Evolutionary conservation across 1,140 invertebrate species (phyloP).

Genomic region (Pachypeltis micranthus): DNA sequence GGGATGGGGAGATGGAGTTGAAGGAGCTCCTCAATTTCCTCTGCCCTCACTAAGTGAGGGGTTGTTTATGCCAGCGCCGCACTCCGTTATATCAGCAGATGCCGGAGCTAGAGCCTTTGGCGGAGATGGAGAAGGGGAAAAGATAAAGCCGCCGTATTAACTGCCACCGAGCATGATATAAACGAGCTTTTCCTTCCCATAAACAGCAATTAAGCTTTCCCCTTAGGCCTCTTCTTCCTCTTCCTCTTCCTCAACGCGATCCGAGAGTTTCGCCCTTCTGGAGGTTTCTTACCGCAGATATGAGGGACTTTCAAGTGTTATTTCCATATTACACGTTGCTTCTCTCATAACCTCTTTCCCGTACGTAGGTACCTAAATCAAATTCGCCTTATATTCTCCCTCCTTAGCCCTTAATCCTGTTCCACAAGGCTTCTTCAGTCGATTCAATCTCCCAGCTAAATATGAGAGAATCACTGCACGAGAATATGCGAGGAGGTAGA

Average conservation of each 20-base stretch:
- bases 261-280: too few relatives aligned
- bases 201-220: constrained; percentile 13
- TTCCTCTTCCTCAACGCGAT: neutral
- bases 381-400: constrained; percentile 1
- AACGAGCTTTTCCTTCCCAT: constrained; percentile 15
- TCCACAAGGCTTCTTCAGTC: neutral
- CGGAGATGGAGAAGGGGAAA: neutral
- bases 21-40: constrained; percentile 16
- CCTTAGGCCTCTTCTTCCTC: neutral
- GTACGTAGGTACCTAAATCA: neutral
- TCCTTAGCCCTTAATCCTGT: neutral
- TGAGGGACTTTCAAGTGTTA: constrained; percentile 8
- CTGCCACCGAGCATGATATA: constrained; percentile 13
- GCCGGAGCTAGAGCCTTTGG: neutral
- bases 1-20: too few relatives aligned
- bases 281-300: too few relatives aligned
- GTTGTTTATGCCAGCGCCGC: constrained; percentile 12
- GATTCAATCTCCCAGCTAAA: too few relatives aligned
- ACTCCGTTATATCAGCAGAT: constrained; percentile 16
- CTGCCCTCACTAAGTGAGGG: constrained; percentile 11
- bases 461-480: too few relatives aligned
- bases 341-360: neutral
- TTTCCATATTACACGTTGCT: constrained; percentile 15
- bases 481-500: too few relatives aligned
- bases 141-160: constrained; percentile 16